phyloP scores from a whole-genome alignment of 1,140 invertebrate species.

The Nasonia giraulti region DNA sequence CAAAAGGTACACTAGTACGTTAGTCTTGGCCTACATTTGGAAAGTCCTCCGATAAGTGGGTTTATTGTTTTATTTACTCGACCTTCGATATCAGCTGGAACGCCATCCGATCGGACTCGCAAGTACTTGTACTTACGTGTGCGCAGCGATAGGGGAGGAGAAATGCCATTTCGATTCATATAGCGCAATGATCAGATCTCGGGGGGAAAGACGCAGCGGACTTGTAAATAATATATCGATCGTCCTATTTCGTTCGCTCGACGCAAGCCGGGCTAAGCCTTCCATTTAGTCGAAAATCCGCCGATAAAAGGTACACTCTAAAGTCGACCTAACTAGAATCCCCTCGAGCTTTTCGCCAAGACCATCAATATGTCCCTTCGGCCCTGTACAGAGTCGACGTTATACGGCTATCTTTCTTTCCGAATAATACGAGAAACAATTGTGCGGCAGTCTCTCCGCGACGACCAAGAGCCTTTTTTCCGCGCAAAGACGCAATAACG shows the following conservation, averaged over 20 bases:
- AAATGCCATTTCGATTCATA: not conserved
- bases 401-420: not conserved
- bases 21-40: not conserved
- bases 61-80: not conserved
- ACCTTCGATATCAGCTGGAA: too few relatives aligned
- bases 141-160: too few relatives aligned
- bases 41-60: not conserved
- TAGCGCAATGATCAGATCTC: not conserved
- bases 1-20: not conserved
- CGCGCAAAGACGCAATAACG: not conserved
- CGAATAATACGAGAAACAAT: too few relatives aligned
- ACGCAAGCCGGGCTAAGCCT: not conserved
- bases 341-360: constrained; percentile 10
- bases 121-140: not conserved
- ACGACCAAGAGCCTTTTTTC: too few relatives aligned
- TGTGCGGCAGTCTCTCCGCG: too few relatives aligned
- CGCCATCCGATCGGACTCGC: too few relatives aligned
- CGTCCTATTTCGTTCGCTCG: not conserved
- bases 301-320: constrained; percentile 25
- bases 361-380: not conserved
- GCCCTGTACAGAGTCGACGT: not conserved
- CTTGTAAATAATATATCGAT: constrained; percentile 9
- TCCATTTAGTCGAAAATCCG: constrained; percentile 37
- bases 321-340: constrained; percentile 5
- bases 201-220: not conserved